A percentile compares a stretch with the other conserved stretches of the same genome.
Conservation (phyloP, 2,797 vertebrate genomes). For the Australoheros facetus region DNA sequence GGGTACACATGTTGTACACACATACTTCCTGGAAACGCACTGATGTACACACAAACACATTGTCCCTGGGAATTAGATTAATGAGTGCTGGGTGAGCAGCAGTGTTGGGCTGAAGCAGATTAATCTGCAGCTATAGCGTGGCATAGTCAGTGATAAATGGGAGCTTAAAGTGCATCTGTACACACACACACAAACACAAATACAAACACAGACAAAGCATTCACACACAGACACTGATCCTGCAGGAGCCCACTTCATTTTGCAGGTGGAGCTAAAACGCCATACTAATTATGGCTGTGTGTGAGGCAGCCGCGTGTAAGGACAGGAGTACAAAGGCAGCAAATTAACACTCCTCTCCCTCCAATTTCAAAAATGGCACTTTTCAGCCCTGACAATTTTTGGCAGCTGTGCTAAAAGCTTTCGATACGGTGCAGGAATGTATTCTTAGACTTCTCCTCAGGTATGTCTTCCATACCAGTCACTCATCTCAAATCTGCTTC, state of each 20-base stretch:
- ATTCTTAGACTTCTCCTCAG: conserved; percentile 35
- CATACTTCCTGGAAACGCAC: conserved; percentile 14
- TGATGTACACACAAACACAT: conserved; percentile 38
- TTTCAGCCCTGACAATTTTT: conserved; percentile 24
- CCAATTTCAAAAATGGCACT: conserved; percentile 17
- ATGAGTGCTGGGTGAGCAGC: conserved; percentile 64
- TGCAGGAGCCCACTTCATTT: conserved; percentile 43
- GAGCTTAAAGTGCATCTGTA: conserved; percentile 58
- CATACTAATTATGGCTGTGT: conserved; percentile 57
- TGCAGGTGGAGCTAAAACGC: conserved; percentile 47
- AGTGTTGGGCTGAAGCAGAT: conserved; percentile 67
- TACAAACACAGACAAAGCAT: background rate
- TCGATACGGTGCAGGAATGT: background rate
- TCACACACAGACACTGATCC: conserved; percentile 30
- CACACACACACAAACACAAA: conserved; percentile 1
- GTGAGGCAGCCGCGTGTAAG: conserved; percentile 24
- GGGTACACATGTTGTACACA: conserved; percentile 5
- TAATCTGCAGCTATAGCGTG: conserved; percentile 67
- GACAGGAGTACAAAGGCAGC: conserved; percentile 37
- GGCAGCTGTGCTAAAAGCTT: conserved; percentile 24
- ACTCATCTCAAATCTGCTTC: conserved; percentile 35
- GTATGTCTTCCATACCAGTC: conserved; percentile 43
- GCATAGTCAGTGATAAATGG: conserved; percentile 76
- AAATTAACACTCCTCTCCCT: conserved; percentile 45
- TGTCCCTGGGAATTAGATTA: conserved; percentile 67